phyloP scores from a whole-genome alignment of 2,888 invertebrate species.

The Drosophila trichaetosa region DNA sequence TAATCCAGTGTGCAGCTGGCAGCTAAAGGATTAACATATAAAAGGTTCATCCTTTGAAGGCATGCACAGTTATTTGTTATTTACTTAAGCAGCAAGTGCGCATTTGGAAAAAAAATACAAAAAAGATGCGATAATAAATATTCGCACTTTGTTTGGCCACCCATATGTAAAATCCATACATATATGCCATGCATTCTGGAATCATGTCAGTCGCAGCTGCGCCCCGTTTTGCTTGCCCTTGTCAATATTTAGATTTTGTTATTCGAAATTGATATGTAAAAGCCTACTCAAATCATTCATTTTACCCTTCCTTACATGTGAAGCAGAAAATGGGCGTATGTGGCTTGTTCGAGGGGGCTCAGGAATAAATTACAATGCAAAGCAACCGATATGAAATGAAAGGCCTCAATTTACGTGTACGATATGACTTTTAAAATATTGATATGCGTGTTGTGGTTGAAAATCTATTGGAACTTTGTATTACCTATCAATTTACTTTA shows the following conservation, averaged over 20 bases:
- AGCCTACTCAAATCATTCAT: conserved; percentile 50
- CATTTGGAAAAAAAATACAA: conserved; percentile 13
- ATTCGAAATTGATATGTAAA: conserved; percentile 63
- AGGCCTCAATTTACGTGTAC: background rate
- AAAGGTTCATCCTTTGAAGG: conserved; percentile 55
- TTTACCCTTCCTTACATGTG: conserved; percentile 33
- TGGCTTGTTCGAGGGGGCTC: conserved; percentile 1
- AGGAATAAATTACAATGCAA: conserved; percentile 29
- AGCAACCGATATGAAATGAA: background rate
- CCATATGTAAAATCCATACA: conserved; percentile 28
- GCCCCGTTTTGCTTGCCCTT: conserved; percentile 50
- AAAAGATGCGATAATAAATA: conserved; percentile 54
- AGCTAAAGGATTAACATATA: conserved; percentile 64
- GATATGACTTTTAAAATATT: conserved; percentile 9
- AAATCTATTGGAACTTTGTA: background rate
- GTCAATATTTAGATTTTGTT: conserved; percentile 77
- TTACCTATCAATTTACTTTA: background rate
- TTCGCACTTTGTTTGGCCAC: conserved; percentile 57
- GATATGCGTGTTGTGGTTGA: background rate
- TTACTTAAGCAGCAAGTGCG: conserved; percentile 51
- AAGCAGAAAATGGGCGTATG: conserved; percentile 14
- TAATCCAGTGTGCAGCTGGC: conserved; percentile 40
- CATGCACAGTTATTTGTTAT: conserved; percentile 33
- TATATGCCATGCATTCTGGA: conserved; percentile 39
- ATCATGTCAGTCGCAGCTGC: conserved; percentile 70